Base-by-base conservation (phyloP, 2,797 vertebrate genomes). In the Odontamblyopus rebecca region DNA sequence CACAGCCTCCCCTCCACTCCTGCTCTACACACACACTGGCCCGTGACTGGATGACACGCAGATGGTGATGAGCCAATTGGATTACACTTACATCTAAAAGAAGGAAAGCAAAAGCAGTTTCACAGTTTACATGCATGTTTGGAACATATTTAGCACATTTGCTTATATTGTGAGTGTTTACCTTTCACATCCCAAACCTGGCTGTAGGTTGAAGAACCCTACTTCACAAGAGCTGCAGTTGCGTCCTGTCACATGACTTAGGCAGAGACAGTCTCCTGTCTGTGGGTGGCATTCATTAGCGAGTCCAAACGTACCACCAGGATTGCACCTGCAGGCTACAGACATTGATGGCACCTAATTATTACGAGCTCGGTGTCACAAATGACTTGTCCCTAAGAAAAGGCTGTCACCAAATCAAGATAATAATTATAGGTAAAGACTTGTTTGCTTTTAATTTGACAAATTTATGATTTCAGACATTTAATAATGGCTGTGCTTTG, bases 1-100 rank as follows among this genome's bases (percentile, higher is more conserved):
- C 97, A 98, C 57, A 80, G 83, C 13, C 23, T 89, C 56, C 97
- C 96, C 0, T 89, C 88, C 51, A 96, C 91, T 0, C 96, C 96
- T 0, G 92, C 85, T 0, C 82, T 94, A 88, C 97, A 98, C 82
- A 89, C 69, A 76, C 97, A 98, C 83, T 96, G 95, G 29, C 96
- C 97, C 0, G 95, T 96, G 86, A 91, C 11, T 0, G 77, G 73
- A 19, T 98, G 94, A 83, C 97, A 98, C 19, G 53, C 76, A 0
- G 57, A 23, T 3, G 94, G 93, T 16, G n/a, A 88, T 0, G 97
- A 95, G 59, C 97, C 97, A 56, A 81, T 74, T 0, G 88, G 92
- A 86, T 95, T 95, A 72, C 97, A 98, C 75, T 89, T 74, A 67
- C 97, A 98, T 86, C 97, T 98, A 70, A 50, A 26, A 53, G 50